phyloP scores from a whole-genome alignment of 92 coral and sea anemone species.

The Muricea muricata region DNA sequence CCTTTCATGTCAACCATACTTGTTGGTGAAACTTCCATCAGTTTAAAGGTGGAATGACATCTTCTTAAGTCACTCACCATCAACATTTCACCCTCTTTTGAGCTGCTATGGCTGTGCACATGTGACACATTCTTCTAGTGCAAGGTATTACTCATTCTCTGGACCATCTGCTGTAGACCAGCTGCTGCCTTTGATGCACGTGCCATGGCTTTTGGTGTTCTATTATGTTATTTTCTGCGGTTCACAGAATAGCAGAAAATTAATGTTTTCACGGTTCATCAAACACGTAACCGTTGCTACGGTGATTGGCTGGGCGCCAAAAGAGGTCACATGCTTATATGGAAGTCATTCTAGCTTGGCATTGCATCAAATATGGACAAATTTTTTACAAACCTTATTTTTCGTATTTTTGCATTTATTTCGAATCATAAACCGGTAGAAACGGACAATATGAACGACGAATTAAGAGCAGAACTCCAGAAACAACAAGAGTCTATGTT shows the following conservation, averaged over 20 bases:
- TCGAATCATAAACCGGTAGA: neutral
- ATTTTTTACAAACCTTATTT: neutral
- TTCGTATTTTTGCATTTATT: neutral
- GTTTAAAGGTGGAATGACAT: too few relatives aligned
- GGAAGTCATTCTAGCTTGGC: constrained; percentile 39
- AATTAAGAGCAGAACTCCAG: constrained; percentile 23
- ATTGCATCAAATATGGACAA: neutral
- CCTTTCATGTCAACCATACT: too few relatives aligned
- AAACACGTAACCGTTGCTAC: constrained; percentile 25
- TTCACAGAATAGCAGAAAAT: constrained; percentile 40
- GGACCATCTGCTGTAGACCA: too few relatives aligned
- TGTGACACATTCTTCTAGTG: too few relatives aligned
- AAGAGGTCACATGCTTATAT: neutral
- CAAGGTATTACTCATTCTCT: too few relatives aligned
- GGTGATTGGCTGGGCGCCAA: constrained; percentile 22
- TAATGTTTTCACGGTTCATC: constrained; percentile 26
- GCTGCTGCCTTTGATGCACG: too few relatives aligned
- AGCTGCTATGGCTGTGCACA: too few relatives aligned
- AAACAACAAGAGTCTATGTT: constrained; percentile 38
- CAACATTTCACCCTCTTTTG: too few relatives aligned
- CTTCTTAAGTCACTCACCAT: too few relatives aligned
- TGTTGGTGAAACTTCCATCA: too few relatives aligned
- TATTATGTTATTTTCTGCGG: constrained; percentile 36
- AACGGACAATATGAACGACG: constrained; percentile 25
- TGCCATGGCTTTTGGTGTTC: too few relatives aligned